Percentiles rank a stretch among this genome's conserved stretches.
Conservation (phyloP, 2,113 vertebrate species). For the Leptobrachium ailaonicum region DNA sequence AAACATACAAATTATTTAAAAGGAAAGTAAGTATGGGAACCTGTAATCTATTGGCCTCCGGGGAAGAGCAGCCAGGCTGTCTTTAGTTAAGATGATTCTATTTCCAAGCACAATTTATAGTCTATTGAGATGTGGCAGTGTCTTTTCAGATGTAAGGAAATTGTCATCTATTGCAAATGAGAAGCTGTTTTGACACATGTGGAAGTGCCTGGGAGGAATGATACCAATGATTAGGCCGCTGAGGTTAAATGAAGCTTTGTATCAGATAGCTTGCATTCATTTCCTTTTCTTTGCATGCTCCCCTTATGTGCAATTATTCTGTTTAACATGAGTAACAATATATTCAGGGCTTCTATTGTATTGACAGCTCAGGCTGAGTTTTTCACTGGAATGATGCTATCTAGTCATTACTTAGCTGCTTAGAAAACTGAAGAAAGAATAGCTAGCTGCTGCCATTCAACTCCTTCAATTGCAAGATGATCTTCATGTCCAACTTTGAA, state of each 20-base stretch:
- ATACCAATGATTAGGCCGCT: conserved; percentile 74
- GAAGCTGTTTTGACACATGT: conserved; percentile 83
- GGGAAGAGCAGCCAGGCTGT: conserved; percentile 73
- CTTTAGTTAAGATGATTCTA: conserved; percentile 86
- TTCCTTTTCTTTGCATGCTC: conserved; percentile 70
- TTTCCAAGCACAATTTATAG: conserved; percentile 94
- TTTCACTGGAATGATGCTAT: conserved; percentile 71
- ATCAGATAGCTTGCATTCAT: conserved; percentile 70
- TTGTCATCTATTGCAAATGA: conserved; percentile 97
- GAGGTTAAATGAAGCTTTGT: conserved; percentile 85
- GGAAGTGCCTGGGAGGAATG: conserved; percentile 76
- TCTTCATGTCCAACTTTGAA: conserved; percentile 70
- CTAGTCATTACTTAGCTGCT: conserved; percentile 75
- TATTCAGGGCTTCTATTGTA: conserved; percentile 68
- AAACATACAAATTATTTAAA: conserved; percentile 98
- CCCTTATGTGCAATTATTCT: conserved; percentile 72
- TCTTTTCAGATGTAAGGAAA: conserved; percentile 90
- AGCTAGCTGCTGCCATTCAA: conserved; percentile 82
- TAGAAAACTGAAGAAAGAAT: conserved; percentile 75
- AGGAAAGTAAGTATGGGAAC: conserved; percentile 70
- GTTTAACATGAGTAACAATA: conserved; percentile 77
- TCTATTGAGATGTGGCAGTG: conserved; percentile 91
- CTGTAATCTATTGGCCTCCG: conserved; percentile 60
- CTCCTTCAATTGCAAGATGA: conserved; percentile 80
- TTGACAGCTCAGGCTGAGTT: conserved; percentile 68